These are phyloP conservation scores for Cinara cedri DNA, from an alignment of 2,888 invertebrate genomes.

Conservation along the genomic window DNA sequence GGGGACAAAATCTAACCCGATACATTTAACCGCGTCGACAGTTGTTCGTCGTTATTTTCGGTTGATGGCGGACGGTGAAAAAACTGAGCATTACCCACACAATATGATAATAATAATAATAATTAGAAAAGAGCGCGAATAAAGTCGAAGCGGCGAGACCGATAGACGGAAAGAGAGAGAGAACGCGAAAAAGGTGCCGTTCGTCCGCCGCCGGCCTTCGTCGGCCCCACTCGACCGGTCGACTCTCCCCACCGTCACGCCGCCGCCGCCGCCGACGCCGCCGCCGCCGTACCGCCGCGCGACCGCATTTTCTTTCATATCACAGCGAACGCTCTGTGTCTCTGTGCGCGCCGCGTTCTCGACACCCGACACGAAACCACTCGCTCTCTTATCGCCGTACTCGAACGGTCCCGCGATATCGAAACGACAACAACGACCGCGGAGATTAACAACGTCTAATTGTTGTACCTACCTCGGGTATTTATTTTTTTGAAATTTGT, in stretches of 20 bases:
- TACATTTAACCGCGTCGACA: too few species aligned
- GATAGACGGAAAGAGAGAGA: not conserved
- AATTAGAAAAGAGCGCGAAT: too few species aligned
- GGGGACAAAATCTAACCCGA: too few species aligned
- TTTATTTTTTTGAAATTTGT: too few species aligned
- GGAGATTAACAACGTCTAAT: not conserved
- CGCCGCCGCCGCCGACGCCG: not conserved
- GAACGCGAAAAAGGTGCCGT: not conserved
- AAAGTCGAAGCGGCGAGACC: too few species aligned
- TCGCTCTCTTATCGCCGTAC: constrained; percentile 31
- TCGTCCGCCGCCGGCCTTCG: constrained; percentile 51
- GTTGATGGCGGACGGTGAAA: too few species aligned
- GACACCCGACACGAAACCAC: not conserved
- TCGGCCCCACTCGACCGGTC: constrained; percentile 50
- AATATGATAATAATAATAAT: too few species aligned
- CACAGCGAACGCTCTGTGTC: constrained; percentile 46
- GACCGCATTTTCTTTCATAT: constrained; percentile 55
- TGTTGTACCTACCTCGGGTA: not conserved
- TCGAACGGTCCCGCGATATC: constrained; percentile 28
- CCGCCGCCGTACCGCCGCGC: constrained; percentile 26
- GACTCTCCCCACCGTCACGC: not conserved
- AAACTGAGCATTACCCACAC: too few species aligned
- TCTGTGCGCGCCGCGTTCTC: constrained; percentile 13
- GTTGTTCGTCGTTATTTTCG: too few species aligned
- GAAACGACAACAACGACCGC: not conserved